Evolutionary conservation across 2,797 vertebrate species (phyloP), one percentile per base, ranked within the genome.

Genomic region (Liparis tanakae): DNA sequence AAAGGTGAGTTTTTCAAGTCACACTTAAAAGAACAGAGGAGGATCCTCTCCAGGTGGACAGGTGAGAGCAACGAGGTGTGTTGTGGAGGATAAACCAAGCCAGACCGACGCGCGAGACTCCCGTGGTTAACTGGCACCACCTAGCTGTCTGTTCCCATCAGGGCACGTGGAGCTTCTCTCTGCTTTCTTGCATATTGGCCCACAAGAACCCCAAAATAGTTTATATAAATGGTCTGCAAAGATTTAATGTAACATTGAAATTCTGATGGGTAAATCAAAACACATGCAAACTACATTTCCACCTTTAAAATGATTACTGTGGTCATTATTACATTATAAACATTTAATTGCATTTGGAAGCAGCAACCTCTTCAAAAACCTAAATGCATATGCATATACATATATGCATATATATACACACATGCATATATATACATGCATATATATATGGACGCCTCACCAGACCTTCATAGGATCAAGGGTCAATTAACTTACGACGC

Each of bases 81-180:
- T 7, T 37, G 3, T 17, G 17, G 18, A 8, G 4, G 0, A 17
- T 5, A 54, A 67, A 53, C 15, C 12, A 50, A 39, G 62, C 9
- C n/a, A 25, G 7, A 56, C 41, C 61, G 18, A 37, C 4, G 13
- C 0, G 4, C 5, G 17, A n/a, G 18, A 36, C 65, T 22, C 4
- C 37, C 0, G 25, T 33, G 59, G 62, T 6, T 71, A 72, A 85
- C 53, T 80, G 64, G 83, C 82, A 17, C 89, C 89, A 85, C 67
- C 91, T 86, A 81, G 76, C 67, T 37, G 83, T 17, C 22, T 9
- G n/a, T 41, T 57, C 30, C 7, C 44, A 14, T 36, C 2, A 62
- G 15, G 30, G 46, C 36, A 10, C 15, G 1, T 7, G 5, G 12
- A 2, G 10, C n/a, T 30, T 75, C 43, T 10, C 17, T 36, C 1